Evolutionary conservation across 2,888 invertebrate species (phyloP).

Genomic region (Alsophila aescularia): DNA sequence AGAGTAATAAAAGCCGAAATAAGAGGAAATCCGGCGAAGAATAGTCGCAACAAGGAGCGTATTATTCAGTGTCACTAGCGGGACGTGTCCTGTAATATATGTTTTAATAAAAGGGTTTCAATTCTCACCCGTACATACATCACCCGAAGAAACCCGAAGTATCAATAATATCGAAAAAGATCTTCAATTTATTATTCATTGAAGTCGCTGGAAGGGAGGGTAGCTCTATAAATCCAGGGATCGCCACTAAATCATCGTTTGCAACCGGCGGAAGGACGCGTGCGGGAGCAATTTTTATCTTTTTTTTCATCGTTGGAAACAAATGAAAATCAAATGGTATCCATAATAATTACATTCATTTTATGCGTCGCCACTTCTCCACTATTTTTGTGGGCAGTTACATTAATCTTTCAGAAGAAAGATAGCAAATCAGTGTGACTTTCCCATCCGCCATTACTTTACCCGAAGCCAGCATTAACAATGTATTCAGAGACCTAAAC

Average conservation of each 20-base stretch:
- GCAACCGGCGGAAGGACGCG: constrained; percentile 60
- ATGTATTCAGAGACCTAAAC: constrained; percentile 67
- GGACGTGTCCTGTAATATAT: constrained; percentile 81
- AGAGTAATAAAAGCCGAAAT: constrained; percentile 77
- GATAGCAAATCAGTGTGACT: constrained; percentile 42
- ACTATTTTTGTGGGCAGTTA: constrained; percentile 28
- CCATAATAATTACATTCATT: constrained; percentile 48
- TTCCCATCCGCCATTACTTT: constrained; percentile 43
- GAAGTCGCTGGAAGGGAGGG: constrained; percentile 69
- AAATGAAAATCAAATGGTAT: constrained; percentile 56
- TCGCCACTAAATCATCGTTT: constrained; percentile 79
- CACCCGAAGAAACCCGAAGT: constrained; percentile 72
- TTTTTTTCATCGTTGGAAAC: constrained; percentile 61
- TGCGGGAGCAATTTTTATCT: constrained; percentile 63
- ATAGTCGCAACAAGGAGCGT: constrained; percentile 77
- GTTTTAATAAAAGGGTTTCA: constrained; percentile 84
- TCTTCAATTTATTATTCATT: constrained; percentile 81
- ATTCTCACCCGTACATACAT: constrained; percentile 78
- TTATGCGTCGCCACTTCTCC: constrained; percentile 23
- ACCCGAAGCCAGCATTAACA: constrained; percentile 60
- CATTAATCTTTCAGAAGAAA: constrained; percentile 30
- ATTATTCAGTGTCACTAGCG: constrained; percentile 81
- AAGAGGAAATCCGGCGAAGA: constrained; percentile 66
- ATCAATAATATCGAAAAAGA: constrained; percentile 80
- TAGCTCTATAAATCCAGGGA: constrained; percentile 74